phyloP scores from a whole-genome alignment of 2,888 invertebrate species.

The Euclidia mi region DNA sequence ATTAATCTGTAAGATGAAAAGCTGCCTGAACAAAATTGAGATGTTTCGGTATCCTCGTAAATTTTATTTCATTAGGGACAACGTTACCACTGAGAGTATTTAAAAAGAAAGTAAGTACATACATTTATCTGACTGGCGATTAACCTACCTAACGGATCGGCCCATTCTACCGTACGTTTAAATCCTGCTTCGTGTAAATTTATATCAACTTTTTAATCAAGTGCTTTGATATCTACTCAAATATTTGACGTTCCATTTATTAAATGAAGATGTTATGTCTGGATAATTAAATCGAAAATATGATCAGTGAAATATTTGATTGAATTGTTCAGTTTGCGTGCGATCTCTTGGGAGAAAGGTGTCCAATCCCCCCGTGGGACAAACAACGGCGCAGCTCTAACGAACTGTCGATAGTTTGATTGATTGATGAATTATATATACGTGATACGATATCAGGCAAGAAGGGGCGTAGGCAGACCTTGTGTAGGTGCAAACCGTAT shows the following conservation, averaged over 20 bases:
- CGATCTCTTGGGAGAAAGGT: constrained; percentile 35
- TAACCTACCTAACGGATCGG: neutral
- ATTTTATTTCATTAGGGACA: constrained; percentile 80
- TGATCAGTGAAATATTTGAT: constrained; percentile 7
- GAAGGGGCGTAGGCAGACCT: constrained; percentile 6
- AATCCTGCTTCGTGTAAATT: neutral
- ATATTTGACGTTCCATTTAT: neutral
- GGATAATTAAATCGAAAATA: constrained; percentile 6
- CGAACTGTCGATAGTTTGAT: constrained; percentile 38
- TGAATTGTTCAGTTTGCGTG: constrained; percentile 27
- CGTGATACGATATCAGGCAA: constrained; percentile 27
- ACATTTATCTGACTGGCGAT: constrained; percentile 18
- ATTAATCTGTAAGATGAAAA: constrained; percentile 83
- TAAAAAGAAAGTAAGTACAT: constrained; percentile 59
- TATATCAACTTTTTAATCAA: neutral
- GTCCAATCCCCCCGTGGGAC: constrained; percentile 24
- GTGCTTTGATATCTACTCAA: neutral
- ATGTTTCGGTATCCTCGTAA: constrained; percentile 72
- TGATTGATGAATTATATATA: constrained; percentile 38
- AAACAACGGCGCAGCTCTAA: constrained; percentile 30
- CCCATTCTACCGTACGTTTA: neutral
- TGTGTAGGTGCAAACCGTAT: neutral
- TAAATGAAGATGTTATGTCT: neutral
- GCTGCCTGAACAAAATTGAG: constrained; percentile 69
- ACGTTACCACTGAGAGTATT: constrained; percentile 69